Percentiles rank a stretch among this genome's conserved stretches.
These are phyloP conservation scores for Sebastes kiyomatsui DNA, from an alignment of 2,797 vertebrate species.

Conservation along the genomic window DNA sequence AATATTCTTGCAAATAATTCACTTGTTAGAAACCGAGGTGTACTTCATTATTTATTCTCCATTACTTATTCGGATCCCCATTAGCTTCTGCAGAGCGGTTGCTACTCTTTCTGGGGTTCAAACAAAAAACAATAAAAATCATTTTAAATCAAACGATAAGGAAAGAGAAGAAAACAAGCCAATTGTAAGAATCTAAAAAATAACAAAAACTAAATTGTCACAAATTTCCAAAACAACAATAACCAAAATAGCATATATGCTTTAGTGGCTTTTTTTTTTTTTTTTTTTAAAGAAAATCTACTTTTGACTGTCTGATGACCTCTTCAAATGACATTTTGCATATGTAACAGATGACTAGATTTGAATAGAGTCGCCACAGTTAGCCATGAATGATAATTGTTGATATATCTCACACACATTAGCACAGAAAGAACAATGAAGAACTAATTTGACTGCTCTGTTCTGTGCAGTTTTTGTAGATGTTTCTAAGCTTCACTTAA, in stretches of 20 bases:
- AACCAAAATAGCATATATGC: background rate
- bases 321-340: too few species aligned
- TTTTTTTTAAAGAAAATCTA: background rate
- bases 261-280: background rate
- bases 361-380: background rate
- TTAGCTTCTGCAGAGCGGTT: too few species aligned
- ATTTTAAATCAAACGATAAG: too few species aligned
- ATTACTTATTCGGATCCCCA: background rate
- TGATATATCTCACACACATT: background rate
- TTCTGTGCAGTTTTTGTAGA: background rate
- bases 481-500: background rate
- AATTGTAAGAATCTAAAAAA: background rate
- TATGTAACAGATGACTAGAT: background rate
- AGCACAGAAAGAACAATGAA: background rate
- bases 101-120: background rate
- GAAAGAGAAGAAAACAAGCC: background rate
- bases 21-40: background rate
- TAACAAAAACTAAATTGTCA: background rate
- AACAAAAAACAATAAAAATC: background rate
- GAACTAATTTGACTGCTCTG: background rate
- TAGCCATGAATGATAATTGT: background rate
- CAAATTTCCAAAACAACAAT: background rate
- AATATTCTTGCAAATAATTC: conserved; percentile 5
- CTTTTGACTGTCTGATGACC: background rate
- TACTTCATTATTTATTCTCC: background rate